Percentiles rank a stretch among this genome's conserved stretches.
Evolutionary conservation across 2,797 vertebrate species (phyloP).

Genomic region (Trachurus trachurus): DNA sequence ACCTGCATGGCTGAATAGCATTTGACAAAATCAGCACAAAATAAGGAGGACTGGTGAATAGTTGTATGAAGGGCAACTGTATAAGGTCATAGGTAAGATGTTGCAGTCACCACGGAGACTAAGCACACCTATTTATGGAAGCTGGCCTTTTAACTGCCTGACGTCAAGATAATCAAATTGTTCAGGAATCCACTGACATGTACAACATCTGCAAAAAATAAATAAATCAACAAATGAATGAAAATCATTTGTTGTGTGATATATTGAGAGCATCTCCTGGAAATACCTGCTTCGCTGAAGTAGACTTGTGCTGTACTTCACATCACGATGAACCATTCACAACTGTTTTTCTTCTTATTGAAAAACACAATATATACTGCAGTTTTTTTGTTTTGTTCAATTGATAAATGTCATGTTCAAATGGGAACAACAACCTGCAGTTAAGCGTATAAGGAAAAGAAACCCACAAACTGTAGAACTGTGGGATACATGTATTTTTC

Average conservation of each 20-base stretch:
- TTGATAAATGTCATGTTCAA: slow-evolving; percentile 26
- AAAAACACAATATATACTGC: slow-evolving; percentile 6
- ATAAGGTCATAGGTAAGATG: slow-evolving; percentile 53
- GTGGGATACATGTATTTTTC: slow-evolving; percentile 77
- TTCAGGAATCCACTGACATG: slow-evolving; percentile 40
- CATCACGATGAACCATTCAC: slow-evolving; percentile 20
- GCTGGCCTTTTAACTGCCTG: slow-evolving; percentile 61
- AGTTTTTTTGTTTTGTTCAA: not conserved
- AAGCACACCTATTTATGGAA: slow-evolving; percentile 53
- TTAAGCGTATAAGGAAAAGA: slow-evolving; percentile 65
- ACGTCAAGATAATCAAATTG: slow-evolving; percentile 47
- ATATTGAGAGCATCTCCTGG: slow-evolving; percentile 40
- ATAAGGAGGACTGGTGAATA: slow-evolving; percentile 15
- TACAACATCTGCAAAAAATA: slow-evolving; percentile 32
- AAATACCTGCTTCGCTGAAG: slow-evolving; percentile 24
- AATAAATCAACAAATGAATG: slow-evolving; percentile 4
- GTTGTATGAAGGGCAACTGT: slow-evolving; percentile 38
- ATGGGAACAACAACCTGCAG: slow-evolving; percentile 34
- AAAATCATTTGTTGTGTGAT: slow-evolving; percentile 28
- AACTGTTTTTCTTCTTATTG: slow-evolving; percentile 8
- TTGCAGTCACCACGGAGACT: slow-evolving; percentile 54
- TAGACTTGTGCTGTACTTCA: slow-evolving; percentile 9
- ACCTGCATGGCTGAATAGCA: slow-evolving; percentile 32
- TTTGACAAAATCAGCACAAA: slow-evolving; percentile 46
- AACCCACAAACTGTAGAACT: slow-evolving; percentile 72